Conservation (phyloP, 2,797 vertebrate species). For the Lycodopsis pacificus region DNA sequence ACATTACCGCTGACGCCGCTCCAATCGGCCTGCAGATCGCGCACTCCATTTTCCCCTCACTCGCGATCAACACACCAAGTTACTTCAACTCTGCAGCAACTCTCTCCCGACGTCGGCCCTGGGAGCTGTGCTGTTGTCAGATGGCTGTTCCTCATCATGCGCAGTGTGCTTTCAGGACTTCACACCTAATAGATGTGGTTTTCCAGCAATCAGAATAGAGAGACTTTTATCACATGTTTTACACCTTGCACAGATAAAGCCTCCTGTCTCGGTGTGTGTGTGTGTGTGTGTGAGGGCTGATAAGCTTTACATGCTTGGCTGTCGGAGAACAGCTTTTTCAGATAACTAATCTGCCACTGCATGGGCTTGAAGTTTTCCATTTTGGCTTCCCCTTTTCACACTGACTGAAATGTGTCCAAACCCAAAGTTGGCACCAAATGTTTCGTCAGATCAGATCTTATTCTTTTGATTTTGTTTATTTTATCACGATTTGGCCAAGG, state of each 20-base stretch:
- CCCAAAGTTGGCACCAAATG: constrained; percentile 11
- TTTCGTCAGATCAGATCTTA: not conserved
- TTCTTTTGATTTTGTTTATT: constrained; percentile 10
- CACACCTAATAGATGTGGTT: constrained; percentile 37
- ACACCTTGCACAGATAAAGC: constrained; percentile 47
- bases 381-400: not conserved
- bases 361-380: constrained; percentile 11
- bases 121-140: not conserved
- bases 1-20: not conserved
- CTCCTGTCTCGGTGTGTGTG: constrained; percentile 22
- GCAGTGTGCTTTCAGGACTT: constrained; percentile 1
- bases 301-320: constrained; percentile 49
- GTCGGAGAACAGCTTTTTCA: constrained; percentile 37
- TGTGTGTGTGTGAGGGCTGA: constrained; percentile 42
- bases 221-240: constrained; percentile 51
- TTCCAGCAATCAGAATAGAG: constrained; percentile 39
- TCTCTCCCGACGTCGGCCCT: too few species aligned
- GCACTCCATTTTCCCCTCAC: not conserved
- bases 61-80: not conserved
- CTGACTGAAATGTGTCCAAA: constrained; percentile 12
- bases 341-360: constrained; percentile 39
- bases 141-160: not conserved
- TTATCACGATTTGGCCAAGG: not conserved
- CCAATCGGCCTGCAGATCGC: not conserved
- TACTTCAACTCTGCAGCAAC: too few species aligned